Base-by-base conservation (phyloP, 2,888 invertebrate species). In the Nysson spinosus region DNA sequence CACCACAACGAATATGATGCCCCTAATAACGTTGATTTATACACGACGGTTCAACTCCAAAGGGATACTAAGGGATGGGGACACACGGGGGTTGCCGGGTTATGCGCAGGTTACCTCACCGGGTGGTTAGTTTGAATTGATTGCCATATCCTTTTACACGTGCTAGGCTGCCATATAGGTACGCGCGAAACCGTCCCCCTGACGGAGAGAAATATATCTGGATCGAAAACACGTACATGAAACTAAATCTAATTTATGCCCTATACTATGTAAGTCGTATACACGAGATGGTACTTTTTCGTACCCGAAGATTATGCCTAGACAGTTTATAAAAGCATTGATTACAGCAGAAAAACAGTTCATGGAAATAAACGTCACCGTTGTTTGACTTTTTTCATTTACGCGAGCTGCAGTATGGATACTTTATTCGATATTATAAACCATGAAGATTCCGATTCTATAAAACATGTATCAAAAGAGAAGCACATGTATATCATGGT, bases 1-100 rank as follows among this genome's bases (percentile, higher is more conserved):
- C 68, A 58, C 69, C 75, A 68, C 65, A 69, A 74, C 78, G 84
- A 84, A 86, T 83, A 84, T 75, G 86, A 86, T 78, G 82, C 86
- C 82, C 80, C 78, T 85, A 85, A 86, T 85, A 86, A 86, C 85
- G 81, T 83, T 86, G 86, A 86, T 86, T 86, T 86, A 86, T 86
- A 83, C 63, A 70, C 76, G 70, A 77, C 77, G 80, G 79, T 78
- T 81, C 77, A 77, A 75, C 78, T 74, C 71, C 74, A 72, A 75
- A 78, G 80, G 77, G 79, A 77, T 69, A 58, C 67, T 65, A 56
- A 34, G 30, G 58, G 56, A 60, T 47, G 70, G 64, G 56, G 62
- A 49, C 65, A 65, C 68, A 55, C 60, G 72, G 67, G 68, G 70
- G 62, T 76, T 65, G 74, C 74, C 69, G 72, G 73, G 70, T 71